Percentiles rank a stretch among this genome's conserved stretches.
These are phyloP conservation scores for Montipora capitata DNA, from an alignment of 92 coral and sea anemone genomes.

Conservation along the genomic window DNA sequence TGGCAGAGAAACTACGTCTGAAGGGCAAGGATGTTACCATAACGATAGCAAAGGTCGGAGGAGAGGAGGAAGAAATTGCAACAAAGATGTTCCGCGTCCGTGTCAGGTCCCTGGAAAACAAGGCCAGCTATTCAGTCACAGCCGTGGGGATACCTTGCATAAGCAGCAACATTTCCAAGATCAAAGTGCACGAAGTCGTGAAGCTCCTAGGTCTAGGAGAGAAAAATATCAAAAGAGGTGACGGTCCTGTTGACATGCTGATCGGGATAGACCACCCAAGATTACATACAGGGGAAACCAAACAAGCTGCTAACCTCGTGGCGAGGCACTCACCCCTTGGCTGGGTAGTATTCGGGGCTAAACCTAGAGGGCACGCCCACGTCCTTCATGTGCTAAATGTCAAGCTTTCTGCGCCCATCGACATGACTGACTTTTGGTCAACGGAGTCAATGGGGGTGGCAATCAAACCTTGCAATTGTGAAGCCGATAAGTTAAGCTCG, in stretches of 20 bases:
- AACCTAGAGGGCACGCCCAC: conserved; percentile 11
- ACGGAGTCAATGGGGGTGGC: conserved; percentile 6
- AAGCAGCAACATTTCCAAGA: background rate
- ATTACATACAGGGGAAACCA: too few species aligned
- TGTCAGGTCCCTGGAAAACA: conserved; percentile 8
- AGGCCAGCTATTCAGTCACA: background rate
- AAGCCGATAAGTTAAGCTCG: background rate
- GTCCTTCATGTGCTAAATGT: background rate
- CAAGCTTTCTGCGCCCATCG: background rate
- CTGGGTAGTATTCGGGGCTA: conserved; percentile 75
- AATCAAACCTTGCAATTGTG: background rate
- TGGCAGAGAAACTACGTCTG: conserved; percentile 57
- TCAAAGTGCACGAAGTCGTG: background rate
- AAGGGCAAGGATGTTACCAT: conserved; percentile 57
- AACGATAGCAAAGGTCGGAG: conserved; percentile 79
- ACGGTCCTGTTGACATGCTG: too few species aligned
- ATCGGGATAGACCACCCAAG: too few species aligned
- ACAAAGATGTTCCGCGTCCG: too few species aligned
- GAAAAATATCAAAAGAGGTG: background rate
- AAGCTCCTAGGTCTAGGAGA: background rate
- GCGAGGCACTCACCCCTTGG: conserved; percentile 53
- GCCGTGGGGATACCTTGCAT: too few species aligned
- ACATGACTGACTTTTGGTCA: conserved; percentile 21
- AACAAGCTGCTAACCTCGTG: too few species aligned
- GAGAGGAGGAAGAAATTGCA: conserved; percentile 45